Conservation (phyloP, 37 sponge, comb jelly and placozoan species). For the Haliclona indistincta region DNA sequence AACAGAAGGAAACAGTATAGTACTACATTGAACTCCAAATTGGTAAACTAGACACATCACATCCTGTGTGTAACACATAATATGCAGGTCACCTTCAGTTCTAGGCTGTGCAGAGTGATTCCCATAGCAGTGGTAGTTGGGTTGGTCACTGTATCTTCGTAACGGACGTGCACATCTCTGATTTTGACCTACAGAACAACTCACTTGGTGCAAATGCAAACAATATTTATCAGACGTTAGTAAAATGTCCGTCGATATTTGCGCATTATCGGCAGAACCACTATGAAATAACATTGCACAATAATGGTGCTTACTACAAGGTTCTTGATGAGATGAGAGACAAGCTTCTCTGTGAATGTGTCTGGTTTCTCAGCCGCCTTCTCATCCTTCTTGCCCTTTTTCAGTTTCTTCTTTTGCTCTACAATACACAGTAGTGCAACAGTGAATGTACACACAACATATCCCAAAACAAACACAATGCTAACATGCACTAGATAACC, state of each 20-base stretch:
- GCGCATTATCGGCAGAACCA: too few species aligned
- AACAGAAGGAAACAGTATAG: background rate
- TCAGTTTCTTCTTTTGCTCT: too few species aligned
- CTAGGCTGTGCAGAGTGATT: conserved; percentile 68
- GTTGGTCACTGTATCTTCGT: conserved; percentile 75
- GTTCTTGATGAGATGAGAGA: conserved; percentile 74
- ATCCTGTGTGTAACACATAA: background rate
- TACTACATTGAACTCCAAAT: background rate
- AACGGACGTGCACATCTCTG: conserved; percentile 76
- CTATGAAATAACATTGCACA: too few species aligned
- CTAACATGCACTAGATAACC: too few species aligned
- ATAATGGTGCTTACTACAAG: conserved; percentile 35
- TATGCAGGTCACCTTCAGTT: conserved; percentile 48
- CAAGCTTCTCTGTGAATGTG: conserved; percentile 72
- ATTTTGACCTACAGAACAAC: conserved; percentile 73
- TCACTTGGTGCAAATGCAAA: too few species aligned
- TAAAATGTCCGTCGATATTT: too few species aligned
- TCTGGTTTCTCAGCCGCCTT: conserved; percentile 38
- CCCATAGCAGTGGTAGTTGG: conserved; percentile 68
- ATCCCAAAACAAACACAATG: too few species aligned
- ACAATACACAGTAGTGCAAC: too few species aligned
- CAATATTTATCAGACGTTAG: background rate
- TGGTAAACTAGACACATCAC: background rate
- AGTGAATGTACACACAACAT: too few species aligned
- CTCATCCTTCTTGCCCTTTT: conserved; percentile 40